phyloP scores from a whole-genome alignment of 2,888 invertebrate genomes.

The Oscheius sp. region DNA sequence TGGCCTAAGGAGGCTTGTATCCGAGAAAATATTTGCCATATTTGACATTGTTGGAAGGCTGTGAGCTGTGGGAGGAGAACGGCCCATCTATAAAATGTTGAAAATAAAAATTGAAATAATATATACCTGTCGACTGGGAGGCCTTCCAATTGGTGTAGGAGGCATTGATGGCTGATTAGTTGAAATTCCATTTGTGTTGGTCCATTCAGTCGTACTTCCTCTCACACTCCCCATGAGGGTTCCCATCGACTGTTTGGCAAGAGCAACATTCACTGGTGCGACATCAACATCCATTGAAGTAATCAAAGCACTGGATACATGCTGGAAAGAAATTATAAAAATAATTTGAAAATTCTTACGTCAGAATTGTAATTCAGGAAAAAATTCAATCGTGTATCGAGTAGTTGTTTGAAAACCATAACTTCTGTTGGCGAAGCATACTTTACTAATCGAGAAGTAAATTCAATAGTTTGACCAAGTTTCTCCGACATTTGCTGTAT shows the following conservation, averaged over 20 bases:
- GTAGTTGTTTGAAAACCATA: conserved; percentile 88
- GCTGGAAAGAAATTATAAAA: conserved; percentile 9
- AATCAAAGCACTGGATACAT: conserved; percentile 32
- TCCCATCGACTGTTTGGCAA: conserved; percentile 33
- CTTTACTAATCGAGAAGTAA: conserved; percentile 88
- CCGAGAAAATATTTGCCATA: conserved; percentile 46
- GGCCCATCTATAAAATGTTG: conserved; percentile 18
- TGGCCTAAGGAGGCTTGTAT: conserved; percentile 48
- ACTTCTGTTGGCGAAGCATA: conserved; percentile 81
- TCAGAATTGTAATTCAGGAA: conserved; percentile 78
- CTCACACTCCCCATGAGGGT: conserved; percentile 42
- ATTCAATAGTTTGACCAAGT: conserved; percentile 79
- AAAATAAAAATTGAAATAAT: neutral
- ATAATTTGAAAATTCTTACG: conserved; percentile 77
- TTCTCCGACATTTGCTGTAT: conserved; percentile 91
- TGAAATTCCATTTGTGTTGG: neutral
- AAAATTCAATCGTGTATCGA: conserved; percentile 86
- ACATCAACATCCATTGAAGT: conserved; percentile 47
- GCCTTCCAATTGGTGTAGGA: conserved; percentile 62
- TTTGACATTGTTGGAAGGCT: conserved; percentile 33
- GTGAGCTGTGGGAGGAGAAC: conserved; percentile 47
- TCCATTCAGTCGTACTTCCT: conserved; percentile 31
- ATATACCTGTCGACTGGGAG: conserved; percentile 43
- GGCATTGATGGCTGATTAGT: conserved; percentile 43
- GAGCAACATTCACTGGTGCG: conserved; percentile 29